Evolutionary conservation across 1,140 invertebrate genomes (phyloP), one percentile per base, ranked within the genome.

Genomic region (Lycorma delicatula): DNA sequence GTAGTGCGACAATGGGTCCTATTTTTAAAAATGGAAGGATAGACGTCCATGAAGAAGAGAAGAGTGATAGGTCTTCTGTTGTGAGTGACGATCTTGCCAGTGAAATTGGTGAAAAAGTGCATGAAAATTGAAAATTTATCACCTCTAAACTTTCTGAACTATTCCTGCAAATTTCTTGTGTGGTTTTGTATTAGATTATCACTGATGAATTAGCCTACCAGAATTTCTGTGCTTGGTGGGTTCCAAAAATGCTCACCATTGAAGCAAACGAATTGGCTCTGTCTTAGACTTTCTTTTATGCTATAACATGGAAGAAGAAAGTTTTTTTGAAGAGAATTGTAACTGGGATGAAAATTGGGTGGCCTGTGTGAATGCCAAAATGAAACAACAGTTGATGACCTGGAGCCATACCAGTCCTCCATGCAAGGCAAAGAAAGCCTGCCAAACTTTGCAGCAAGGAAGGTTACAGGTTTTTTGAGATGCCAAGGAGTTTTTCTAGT

Each of bases 231-330:
- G 29, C 48, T 50, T 44, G 51, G n/a, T 64, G 63, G 51, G 59
- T 66, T 1, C 63, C 63, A 53, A 63, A 60, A 63, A 18, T 64
- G 41, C 52, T 64, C 16, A 64, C 59, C 55, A 63, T 53, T 64
- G 63, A 57, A 59, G 23, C 1, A 34, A 55, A 29, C 5, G 55
- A 18, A 38, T 54, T 20, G 23, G 23, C 16, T 34, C 36, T 62
- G 46, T 47, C 25, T 23, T 50, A 44, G 18, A 38, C 20, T 63
- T 64, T 58, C 41, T 48, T 25, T 29, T 27, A 4, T 41, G 44
- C 6, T 59, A 60, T 27, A 5, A 59, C n/a, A 34, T 54, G 1
- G 54, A 58, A 29, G 53, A n/a, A n/a, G n/a, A n/a, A n/a, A n/a
- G n/a, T n/a, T n/a, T n/a, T n/a, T n/a, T n/a, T n/a, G n/a, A n/a